Conservation (phyloP, 2,888 invertebrate species). For the Pomacea canaliculata region DNA sequence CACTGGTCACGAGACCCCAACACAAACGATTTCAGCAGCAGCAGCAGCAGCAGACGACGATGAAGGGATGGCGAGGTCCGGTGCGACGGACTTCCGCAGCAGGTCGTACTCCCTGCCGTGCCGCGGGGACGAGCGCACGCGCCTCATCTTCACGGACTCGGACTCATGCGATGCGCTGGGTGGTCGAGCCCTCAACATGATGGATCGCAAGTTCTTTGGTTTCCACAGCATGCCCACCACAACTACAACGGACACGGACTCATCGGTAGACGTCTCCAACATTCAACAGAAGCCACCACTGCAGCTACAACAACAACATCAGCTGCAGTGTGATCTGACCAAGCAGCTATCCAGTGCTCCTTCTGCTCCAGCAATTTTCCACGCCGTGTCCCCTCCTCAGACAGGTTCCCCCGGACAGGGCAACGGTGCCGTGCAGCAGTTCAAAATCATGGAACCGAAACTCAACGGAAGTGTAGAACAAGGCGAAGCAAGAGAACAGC, state of each 20-base stretch:
- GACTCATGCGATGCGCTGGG: slow-evolving; percentile 37
- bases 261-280: slow-evolving; percentile 23
- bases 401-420: slow-evolving; percentile 21
- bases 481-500: neutral
- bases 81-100: no score
- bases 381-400: neutral
- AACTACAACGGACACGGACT: slow-evolving; percentile 37
- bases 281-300: slow-evolving; percentile 1
- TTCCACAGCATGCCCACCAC: slow-evolving; percentile 18
- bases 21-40: slow-evolving; percentile 7
- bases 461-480: slow-evolving; percentile 32
- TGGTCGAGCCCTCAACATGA: slow-evolving; percentile 12
- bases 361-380: slow-evolving; percentile 1
- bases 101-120: slow-evolving; percentile 22
- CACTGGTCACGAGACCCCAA: neutral
- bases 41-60: slow-evolving; percentile 41
- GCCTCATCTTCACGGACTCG: slow-evolving; percentile 46
- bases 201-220: slow-evolving; percentile 15
- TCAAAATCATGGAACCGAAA: slow-evolving; percentile 38
- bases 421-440: slow-evolving; percentile 37
- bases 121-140: slow-evolving; percentile 40
- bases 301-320: neutral
- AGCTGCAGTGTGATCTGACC: neutral
- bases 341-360: neutral
- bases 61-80: slow-evolving; percentile 4